Evolutionary conservation across 2,888 invertebrate genomes (phyloP).

Genomic region (Coelogynopora nodosa): DNA sequence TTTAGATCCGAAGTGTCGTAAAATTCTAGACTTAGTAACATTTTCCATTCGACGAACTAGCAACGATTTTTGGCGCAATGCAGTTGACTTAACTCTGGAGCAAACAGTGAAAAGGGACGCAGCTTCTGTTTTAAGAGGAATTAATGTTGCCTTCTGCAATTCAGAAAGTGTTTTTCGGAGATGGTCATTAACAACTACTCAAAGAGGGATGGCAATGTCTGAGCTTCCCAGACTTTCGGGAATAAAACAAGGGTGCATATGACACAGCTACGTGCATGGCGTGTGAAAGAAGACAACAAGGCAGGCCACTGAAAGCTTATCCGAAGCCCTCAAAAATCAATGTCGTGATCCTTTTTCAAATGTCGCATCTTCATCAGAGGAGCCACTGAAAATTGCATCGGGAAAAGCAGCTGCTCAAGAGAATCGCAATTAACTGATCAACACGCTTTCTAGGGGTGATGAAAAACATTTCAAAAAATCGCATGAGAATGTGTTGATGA

Average conservation of each 20-base stretch:
- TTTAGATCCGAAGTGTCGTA: background rate
- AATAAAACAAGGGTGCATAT: constrained; percentile 15
- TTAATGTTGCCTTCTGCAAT: constrained; percentile 35
- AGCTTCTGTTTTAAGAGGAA: constrained; percentile 40
- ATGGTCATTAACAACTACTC: constrained; percentile 43
- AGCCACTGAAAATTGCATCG: constrained; percentile 19
- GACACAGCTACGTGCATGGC: background rate
- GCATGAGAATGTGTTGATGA: background rate
- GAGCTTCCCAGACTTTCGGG: constrained; percentile 34
- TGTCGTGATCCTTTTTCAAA: background rate
- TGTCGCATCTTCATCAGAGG: constrained; percentile 11
- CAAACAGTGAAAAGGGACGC: constrained; percentile 43
- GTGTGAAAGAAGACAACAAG: background rate
- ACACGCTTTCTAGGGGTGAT: background rate
- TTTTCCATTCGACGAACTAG: constrained; percentile 41
- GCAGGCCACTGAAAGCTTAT: background rate
- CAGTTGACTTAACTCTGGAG: constrained; percentile 45
- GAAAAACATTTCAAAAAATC: background rate
- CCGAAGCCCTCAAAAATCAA: constrained; percentile 6
- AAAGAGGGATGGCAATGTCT: constrained; percentile 40
- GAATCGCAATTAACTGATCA: background rate
- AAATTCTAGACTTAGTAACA: constrained; percentile 36
- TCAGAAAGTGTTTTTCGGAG: constrained; percentile 33
- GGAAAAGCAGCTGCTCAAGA: constrained; percentile 26
- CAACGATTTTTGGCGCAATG: constrained; percentile 34